Base-by-base conservation (phyloP, 1,140 invertebrate species). In the Eueides isabella region DNA sequence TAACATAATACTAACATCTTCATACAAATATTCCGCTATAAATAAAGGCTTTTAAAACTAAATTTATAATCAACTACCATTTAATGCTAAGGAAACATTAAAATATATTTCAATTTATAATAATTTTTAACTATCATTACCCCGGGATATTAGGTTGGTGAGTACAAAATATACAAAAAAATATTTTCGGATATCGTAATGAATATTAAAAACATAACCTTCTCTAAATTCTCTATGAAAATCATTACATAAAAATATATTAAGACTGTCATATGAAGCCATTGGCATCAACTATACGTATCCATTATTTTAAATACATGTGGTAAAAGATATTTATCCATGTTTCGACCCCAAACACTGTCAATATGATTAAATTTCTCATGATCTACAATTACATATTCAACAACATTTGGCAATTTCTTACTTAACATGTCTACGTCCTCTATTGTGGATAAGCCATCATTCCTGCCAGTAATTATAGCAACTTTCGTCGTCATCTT, bases 401-500 rank as follows among this genome's bases (percentile, higher is more conserved):
- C 75, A 0, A 83, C 79, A 3, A 94, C 77, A 55, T 94, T 94
- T 0, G 94, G 90, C 41, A 96, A 69, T 33, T 84, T 69, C 0
- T 81, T 67, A n/a, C 68, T 68, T 23, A 80, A 71, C 23, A 74
- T 35, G 11, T 72, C 55, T 4, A 96, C 94, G 79, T 96, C 95
- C 91, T 95, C 48, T 14, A 82, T n/a, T 0, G 77, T 74, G 0
- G 95, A 93, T 1, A 96, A 77, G 72, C 88, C 92, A 83, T 96
- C 96, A 70, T 96, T 95, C 9, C 88, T 81, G 14, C 94, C 94
- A 75, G 93, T 95, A 67, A 84, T 61, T 23, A 84, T 29, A 11
- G 92, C 94, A 9, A 95, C 87, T 7, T 95, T 95, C 29, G 94
- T 91, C 9, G 81, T 94, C 9, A 96, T 92, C 70, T 94, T 94